A percentile compares a stretch with the other conserved stretches of the same genome.
Evolutionary conservation across 1,140 invertebrate genomes (phyloP).

Genomic region (Saccostrea glomerata): DNA sequence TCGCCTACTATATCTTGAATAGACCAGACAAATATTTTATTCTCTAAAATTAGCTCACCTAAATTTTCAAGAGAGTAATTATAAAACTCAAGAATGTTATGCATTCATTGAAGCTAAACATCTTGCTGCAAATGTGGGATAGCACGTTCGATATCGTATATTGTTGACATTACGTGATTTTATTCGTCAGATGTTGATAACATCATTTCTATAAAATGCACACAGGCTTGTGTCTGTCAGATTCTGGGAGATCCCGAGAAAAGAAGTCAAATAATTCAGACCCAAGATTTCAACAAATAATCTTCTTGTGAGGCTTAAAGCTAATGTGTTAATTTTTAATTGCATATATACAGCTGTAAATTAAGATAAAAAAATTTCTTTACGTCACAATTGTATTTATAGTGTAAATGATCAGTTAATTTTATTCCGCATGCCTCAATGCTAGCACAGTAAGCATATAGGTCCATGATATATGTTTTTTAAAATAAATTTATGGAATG

Average conservation of each 20-base stretch:
- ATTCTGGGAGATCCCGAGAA: constrained; percentile 7
- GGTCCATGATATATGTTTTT: too few relatives aligned
- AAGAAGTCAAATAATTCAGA: constrained; percentile 3
- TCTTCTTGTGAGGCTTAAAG: not conserved
- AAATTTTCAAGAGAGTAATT: constrained; percentile 25
- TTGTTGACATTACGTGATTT: constrained; percentile 28
- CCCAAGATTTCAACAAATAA: not conserved
- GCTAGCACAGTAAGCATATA: too few relatives aligned
- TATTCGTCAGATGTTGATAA: constrained; percentile 22
- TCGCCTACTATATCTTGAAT: constrained; percentile 31
- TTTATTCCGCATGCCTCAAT: too few relatives aligned
- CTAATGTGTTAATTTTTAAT: not conserved
- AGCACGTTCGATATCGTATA: constrained; percentile 26
- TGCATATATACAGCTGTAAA: not conserved
- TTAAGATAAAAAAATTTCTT: not conserved
- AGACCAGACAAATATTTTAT: constrained; percentile 38
- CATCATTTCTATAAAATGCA: not conserved
- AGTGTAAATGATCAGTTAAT: too few relatives aligned
- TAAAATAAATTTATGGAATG: too few relatives aligned
- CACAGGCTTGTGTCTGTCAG: constrained; percentile 6
- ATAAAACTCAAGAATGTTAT: constrained; percentile 27
- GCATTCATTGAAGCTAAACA: constrained; percentile 14
- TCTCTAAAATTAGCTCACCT: constrained; percentile 27
- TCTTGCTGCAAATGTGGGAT: constrained; percentile 23
- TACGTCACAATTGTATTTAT: not conserved